A percentile compares a stretch with the other conserved stretches of the same genome.
Conservation (phyloP, 2,113 vertebrate genomes). For the Gymnobelideus leadbeateri region DNA sequence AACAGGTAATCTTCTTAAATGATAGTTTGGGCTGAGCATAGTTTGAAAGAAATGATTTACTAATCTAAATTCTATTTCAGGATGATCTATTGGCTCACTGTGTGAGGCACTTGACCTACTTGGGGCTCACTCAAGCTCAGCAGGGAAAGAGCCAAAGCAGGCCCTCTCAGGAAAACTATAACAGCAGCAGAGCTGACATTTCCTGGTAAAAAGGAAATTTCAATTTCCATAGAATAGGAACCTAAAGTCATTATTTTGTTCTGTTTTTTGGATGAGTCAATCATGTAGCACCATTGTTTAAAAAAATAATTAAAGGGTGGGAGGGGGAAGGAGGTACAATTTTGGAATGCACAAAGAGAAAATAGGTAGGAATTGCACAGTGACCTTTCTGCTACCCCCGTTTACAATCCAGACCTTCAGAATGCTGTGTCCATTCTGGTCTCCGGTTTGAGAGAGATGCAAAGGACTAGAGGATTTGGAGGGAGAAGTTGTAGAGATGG, state of each 20-base stretch:
- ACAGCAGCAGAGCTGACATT: constrained; percentile 30
- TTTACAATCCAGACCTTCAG: background rate
- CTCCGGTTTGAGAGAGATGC: background rate
- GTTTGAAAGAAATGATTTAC: constrained; percentile 53
- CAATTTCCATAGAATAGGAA: constrained; percentile 1
- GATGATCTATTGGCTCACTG: constrained; percentile 45
- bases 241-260: background rate
- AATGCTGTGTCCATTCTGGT: background rate
- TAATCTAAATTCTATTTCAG: constrained; percentile 62
- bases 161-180: background rate
- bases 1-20: constrained; percentile 30
- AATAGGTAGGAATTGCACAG: background rate
- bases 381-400: background rate
- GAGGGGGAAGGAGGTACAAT: background rate
- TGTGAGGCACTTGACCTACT: constrained; percentile 64
- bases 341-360: background rate
- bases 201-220: constrained; percentile 42
- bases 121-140: constrained; percentile 53
- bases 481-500: background rate
- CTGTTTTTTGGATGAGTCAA: background rate
- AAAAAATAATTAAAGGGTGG: background rate
- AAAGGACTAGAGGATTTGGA: background rate
- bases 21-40: constrained; percentile 45
- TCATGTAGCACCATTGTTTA: background rate
- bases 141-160: constrained; percentile 33